phyloP scores from a whole-genome alignment of 2,113 vertebrate species.

The Hepsetus odoe region DNA sequence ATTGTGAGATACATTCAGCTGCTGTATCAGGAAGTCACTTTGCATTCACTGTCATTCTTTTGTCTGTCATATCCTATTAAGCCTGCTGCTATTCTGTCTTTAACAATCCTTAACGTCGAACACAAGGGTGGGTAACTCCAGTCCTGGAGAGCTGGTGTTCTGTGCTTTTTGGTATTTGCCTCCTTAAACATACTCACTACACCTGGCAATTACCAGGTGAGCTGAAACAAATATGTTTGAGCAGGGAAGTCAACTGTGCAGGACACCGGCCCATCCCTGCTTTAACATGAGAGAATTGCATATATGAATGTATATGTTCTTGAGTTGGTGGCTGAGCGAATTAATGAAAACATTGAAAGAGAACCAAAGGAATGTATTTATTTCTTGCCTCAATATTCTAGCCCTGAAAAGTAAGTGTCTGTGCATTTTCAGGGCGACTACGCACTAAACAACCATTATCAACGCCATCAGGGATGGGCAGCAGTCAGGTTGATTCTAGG shows the following conservation, averaged over 20 bases:
- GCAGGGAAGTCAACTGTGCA: too few relatives aligned
- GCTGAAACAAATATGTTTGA: too few relatives aligned
- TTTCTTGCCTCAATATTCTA: not conserved
- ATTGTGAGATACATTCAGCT: constrained; percentile 17
- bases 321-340: not conserved
- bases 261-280: too few relatives aligned
- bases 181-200: too few relatives aligned
- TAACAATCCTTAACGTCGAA: constrained; percentile 15
- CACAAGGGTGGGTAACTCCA: constrained; percentile 24
- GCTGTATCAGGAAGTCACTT: constrained; percentile 15
- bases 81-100: not conserved
- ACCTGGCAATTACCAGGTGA: too few relatives aligned
- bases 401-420: not conserved
- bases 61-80: not conserved
- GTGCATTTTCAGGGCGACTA: constrained; percentile 78
- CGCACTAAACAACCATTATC: constrained; percentile 86
- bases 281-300: not conserved
- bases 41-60: constrained; percentile 21
- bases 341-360: not conserved
- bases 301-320: not conserved
- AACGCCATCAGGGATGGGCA: constrained; percentile 75
- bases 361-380: not conserved
- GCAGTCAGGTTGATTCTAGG: constrained; percentile 87
- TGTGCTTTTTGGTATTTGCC: too few relatives aligned
- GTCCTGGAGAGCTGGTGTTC: too few relatives aligned